A percentile compares a stretch with the other conserved stretches of the same genome.
These are phyloP conservation scores for Girardinus metallicus DNA, from an alignment of 2,797 vertebrate species.

Conservation along the genomic window DNA sequence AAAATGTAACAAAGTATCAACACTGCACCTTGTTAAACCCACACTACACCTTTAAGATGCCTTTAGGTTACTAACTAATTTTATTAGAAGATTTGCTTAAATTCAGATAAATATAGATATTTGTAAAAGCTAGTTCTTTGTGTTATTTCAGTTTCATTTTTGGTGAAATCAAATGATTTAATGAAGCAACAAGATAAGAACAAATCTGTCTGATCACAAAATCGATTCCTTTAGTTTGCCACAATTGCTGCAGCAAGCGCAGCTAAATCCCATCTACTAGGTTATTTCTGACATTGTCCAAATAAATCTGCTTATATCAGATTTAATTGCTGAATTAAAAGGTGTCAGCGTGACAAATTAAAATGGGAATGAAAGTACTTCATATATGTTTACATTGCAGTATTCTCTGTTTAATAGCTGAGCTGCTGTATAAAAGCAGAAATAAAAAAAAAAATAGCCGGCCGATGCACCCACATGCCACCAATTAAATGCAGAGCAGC, in stretches of 20 bases:
- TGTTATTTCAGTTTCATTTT: background rate
- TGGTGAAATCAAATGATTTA: background rate
- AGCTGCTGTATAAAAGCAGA: background rate
- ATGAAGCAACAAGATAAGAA: background rate
- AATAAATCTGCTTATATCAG: background rate
- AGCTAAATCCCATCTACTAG: background rate
- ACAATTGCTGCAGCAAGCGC: background rate
- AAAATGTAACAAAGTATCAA: background rate
- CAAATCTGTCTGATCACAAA: background rate
- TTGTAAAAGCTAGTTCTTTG: background rate
- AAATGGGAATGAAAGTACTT: background rate
- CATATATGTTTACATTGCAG: background rate
- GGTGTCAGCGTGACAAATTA: background rate
- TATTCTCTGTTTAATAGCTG: background rate
- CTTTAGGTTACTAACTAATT: background rate
- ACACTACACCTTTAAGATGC: background rate
- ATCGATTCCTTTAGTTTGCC: background rate
- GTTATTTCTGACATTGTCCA: background rate
- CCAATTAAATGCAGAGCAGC: conserved; percentile 25
- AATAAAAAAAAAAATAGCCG: background rate
- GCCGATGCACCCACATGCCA: conserved; percentile 16
- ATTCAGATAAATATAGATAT: background rate
- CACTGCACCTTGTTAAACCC: background rate
- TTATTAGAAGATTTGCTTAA: background rate
- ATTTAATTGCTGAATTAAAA: background rate